Percentiles rank a stretch among this genome's conserved stretches.
phyloP scores from a whole-genome alignment of 2,797 vertebrate species.

The Limnodromus scolopaceus region DNA sequence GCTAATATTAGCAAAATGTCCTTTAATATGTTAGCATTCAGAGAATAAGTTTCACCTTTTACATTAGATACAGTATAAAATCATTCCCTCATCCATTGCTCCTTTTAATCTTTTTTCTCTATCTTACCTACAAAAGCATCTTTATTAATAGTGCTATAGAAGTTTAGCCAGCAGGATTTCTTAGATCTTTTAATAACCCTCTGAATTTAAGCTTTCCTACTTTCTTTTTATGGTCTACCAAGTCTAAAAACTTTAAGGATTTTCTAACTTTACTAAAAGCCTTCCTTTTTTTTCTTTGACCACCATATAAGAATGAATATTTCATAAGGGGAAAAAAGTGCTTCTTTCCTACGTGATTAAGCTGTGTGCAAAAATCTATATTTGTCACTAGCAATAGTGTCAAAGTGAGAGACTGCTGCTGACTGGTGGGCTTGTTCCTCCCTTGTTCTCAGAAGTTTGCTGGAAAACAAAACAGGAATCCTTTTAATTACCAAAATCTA shows the following conservation, averaged over 20 bases:
- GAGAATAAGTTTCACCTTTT: slow-evolving; percentile 32
- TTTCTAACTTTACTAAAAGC: slow-evolving; percentile 2
- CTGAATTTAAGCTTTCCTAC: slow-evolving; percentile 34
- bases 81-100: slow-evolving; percentile 2
- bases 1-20: slow-evolving; percentile 50
- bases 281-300: slow-evolving; percentile 32
- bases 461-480: not conserved
- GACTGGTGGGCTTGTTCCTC: not conserved
- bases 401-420: not conserved
- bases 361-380: not conserved
- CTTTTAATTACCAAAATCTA: not conserved
- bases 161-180: slow-evolving; percentile 60
- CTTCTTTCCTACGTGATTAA: not conserved
- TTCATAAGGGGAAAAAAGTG: not conserved
- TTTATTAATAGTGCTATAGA: slow-evolving; percentile 71
- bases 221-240: slow-evolving; percentile 27
- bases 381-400: not conserved
- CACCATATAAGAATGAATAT: not conserved
- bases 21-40: slow-evolving; percentile 26
- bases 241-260: slow-evolving; percentile 31
- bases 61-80: slow-evolving; percentile 25
- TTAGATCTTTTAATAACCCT: slow-evolving; percentile 69
- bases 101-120: slow-evolving; percentile 51
- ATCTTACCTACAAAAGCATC: slow-evolving; percentile 45
- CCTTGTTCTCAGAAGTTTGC: not conserved